Conservation (phyloP, 2,113 vertebrate genomes). For the Pluvianellus socialis region DNA sequence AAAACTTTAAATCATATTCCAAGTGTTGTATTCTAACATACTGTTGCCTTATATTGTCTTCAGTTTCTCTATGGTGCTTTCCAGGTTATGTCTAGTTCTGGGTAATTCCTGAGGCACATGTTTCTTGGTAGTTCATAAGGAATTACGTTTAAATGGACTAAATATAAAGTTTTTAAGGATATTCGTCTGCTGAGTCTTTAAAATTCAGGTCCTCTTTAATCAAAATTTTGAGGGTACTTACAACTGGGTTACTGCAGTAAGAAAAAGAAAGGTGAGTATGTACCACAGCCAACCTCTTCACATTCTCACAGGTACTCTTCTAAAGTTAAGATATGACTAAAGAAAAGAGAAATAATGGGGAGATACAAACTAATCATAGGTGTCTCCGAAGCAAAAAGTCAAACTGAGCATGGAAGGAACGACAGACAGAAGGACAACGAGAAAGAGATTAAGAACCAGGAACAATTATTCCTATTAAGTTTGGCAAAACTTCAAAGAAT, state of each 20-base stretch:
- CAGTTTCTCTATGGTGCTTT: neutral
- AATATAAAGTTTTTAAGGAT: neutral
- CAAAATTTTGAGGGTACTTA: neutral
- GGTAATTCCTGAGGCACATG: neutral
- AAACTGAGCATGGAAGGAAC: neutral
- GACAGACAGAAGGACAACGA: neutral
- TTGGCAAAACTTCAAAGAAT: neutral
- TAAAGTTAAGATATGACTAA: neutral
- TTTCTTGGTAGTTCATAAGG: neutral
- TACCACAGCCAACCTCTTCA: neutral
- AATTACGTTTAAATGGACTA: neutral
- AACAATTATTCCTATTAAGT: neutral
- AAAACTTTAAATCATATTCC: neutral
- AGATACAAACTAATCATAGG: neutral
- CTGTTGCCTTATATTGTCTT: neutral
- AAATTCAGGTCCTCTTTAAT: neutral
- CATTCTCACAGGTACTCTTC: neutral
- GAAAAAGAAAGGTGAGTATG: neutral
- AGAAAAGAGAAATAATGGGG: neutral
- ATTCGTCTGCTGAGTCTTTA: neutral
- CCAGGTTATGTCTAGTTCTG: neutral
- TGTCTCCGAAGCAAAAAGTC: neutral
- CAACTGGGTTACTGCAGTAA: neutral
- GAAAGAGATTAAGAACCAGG: neutral
- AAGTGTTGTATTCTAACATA: neutral